These are phyloP conservation scores for Galerucella nymphaeae DNA, from an alignment of 2,888 invertebrate genomes.

Conservation along the genomic window DNA sequence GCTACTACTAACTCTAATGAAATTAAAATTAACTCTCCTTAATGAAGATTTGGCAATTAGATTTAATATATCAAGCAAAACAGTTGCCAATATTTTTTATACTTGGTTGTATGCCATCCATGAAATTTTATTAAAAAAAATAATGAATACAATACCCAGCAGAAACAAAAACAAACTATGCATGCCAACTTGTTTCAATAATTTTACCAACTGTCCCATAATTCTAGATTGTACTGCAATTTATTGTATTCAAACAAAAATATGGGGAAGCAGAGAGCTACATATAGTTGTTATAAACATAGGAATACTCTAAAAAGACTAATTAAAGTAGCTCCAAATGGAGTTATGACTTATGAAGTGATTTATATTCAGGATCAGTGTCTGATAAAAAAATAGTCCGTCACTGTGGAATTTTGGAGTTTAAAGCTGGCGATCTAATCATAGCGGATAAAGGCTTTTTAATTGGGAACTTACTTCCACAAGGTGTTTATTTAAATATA, in stretches of 20 bases:
- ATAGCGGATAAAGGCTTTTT: no score
- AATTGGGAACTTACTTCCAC: no score
- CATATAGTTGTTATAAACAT: conserved; percentile 36
- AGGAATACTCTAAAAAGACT: conserved; percentile 11
- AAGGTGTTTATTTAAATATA: no score
- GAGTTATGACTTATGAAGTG: no score
- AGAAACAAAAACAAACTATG: conserved; percentile 21
- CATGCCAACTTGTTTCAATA: conserved; percentile 10
- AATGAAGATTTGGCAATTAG: conserved; percentile 43
- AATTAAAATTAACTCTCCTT: conserved; percentile 33
- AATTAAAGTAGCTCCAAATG: no score
- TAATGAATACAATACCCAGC: conserved; percentile 5
- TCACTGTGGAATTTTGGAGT: no score
- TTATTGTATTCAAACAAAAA: conserved; percentile 2
- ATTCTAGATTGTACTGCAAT: conserved; percentile 25
- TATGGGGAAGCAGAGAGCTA: conserved; percentile 26
- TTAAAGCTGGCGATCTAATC: no score
- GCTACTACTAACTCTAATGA: conserved; percentile 10
- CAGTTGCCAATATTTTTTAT: conserved; percentile 17
- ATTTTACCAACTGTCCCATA: conserved; percentile 26
- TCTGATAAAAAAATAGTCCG: no score
- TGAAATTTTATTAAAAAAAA: conserved; percentile 12
- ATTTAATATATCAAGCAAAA: conserved; percentile 30
- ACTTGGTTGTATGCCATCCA: conserved; percentile 15
- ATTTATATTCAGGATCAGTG: no score